Evolutionary conservation across 2,113 vertebrate genomes (phyloP).

Genomic region (Tachysurus vachellii): DNA sequence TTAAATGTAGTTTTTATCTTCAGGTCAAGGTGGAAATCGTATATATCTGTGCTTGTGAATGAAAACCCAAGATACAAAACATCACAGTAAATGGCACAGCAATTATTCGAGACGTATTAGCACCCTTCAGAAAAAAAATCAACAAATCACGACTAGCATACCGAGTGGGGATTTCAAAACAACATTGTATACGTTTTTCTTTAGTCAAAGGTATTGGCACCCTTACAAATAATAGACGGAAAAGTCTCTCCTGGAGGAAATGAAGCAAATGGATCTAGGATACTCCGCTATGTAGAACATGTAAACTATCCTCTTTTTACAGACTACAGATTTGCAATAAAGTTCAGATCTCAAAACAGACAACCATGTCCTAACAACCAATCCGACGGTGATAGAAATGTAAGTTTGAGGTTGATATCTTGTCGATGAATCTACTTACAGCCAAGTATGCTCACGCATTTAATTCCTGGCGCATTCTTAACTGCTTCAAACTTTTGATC

Average conservation of each 20-base stretch:
- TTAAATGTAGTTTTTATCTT: not conserved
- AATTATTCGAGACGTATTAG: not conserved
- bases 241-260: not conserved
- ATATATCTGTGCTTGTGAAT: not conserved
- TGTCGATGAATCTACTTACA: not conserved
- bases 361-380: not conserved
- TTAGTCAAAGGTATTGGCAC: not conserved
- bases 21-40: not conserved
- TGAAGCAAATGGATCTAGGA: not conserved
- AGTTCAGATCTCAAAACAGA: not conserved
- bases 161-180: not conserved
- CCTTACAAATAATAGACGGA: not conserved
- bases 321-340: not conserved
- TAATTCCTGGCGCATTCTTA: not conserved
- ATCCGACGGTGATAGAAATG: not conserved
- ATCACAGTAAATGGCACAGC: not conserved
- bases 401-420: not conserved
- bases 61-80: not conserved
- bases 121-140: not conserved
- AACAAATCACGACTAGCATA: not conserved
- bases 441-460: not conserved
- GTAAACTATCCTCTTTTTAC: not conserved
- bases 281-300: not conserved
- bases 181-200: not conserved
- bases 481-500: not conserved